Conservation (phyloP, 2,113 vertebrate genomes). For the Raja brachyura region DNA sequence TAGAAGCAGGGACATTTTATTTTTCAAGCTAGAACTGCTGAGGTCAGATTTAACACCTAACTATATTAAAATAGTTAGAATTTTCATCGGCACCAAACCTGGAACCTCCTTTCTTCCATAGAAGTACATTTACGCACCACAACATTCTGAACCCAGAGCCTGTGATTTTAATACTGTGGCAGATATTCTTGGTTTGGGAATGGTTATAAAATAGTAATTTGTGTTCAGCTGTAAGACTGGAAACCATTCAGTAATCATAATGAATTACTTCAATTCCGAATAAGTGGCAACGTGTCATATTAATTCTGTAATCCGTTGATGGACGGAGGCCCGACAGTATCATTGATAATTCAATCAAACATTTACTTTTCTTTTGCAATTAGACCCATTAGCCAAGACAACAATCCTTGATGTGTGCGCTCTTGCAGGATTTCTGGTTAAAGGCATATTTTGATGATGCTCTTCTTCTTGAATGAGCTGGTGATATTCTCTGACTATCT, state of each 20-base stretch:
- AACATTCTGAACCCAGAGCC: background rate
- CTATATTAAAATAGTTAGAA: background rate
- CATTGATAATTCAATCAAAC: background rate
- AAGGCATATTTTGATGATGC: background rate
- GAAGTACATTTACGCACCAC: background rate
- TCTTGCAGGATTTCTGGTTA: background rate
- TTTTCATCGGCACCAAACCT: background rate
- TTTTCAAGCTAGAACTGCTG: background rate
- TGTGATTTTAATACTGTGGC: background rate
- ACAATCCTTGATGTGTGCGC: background rate
- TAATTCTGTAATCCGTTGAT: background rate
- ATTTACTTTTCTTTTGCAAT: background rate
- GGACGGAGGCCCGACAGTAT: background rate
- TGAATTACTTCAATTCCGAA: conserved; percentile 9
- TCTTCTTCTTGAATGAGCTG: background rate
- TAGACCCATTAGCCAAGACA: background rate
- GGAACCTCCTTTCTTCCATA: background rate
- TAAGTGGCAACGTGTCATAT: background rate
- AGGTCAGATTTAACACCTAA: background rate
- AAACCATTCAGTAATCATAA: background rate
- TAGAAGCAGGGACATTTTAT: background rate
- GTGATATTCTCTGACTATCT: background rate
- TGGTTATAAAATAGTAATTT: background rate
- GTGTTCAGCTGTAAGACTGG: background rate
- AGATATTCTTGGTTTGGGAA: background rate